Evolutionary conservation across 2,888 invertebrate species (phyloP).

Genomic region (Hydriomena furcata): DNA sequence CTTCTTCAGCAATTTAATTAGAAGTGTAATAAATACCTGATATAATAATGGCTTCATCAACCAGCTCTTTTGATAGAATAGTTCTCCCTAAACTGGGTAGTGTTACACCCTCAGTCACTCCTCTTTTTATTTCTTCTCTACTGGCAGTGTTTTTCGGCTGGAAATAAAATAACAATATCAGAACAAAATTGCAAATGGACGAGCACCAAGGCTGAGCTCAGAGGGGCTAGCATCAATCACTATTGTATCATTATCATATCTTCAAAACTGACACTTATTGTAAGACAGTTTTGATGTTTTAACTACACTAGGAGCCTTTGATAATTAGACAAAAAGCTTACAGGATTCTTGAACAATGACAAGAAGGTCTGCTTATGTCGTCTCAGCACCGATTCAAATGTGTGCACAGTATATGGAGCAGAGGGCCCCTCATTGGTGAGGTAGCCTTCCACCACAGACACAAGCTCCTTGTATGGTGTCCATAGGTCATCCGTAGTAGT

Average conservation of each 20-base stretch:
- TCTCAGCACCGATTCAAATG: slow-evolving; percentile 89
- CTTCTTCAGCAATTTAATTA: no score
- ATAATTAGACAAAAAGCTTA: no score
- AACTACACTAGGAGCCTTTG: no score
- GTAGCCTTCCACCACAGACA: slow-evolving; percentile 87
- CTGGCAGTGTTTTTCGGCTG: slow-evolving; percentile 91
- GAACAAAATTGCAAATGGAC: no score
- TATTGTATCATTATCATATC: no score
- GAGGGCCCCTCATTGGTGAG: slow-evolving; percentile 84
- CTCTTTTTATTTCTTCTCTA: slow-evolving; percentile 91
- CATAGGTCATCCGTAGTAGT: slow-evolving; percentile 89
- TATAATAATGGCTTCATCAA: slow-evolving; percentile 96
- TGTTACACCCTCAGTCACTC: slow-evolving; percentile 89
- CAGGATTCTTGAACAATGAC: slow-evolving; percentile 93
- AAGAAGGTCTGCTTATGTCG: slow-evolving; percentile 94
- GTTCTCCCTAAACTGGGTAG: slow-evolving; percentile 89
- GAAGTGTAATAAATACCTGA: no score
- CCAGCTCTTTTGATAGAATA: slow-evolving; percentile 91
- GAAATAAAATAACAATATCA: no score
- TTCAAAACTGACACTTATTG: no score
- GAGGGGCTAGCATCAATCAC: no score
- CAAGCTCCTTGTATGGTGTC: slow-evolving; percentile 92
- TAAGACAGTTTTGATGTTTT: no score
- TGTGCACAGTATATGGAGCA: slow-evolving; percentile 83
- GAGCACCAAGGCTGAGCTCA: no score